Evolutionary conservation across 1,140 invertebrate species (phyloP).

Genomic region (Cyclargus thomasi): DNA sequence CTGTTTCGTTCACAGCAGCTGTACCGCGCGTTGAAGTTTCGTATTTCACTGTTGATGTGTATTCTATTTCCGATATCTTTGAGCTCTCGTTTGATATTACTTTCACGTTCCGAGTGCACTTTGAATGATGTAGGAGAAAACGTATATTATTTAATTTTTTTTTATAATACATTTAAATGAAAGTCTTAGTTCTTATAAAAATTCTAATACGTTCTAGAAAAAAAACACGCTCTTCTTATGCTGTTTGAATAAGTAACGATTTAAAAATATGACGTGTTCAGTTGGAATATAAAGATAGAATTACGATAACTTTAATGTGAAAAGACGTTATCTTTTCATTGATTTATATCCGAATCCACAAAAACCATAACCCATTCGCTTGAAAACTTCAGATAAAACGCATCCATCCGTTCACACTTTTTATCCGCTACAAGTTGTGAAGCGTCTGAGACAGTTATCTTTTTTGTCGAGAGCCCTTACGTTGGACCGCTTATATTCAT

Average conservation of each 20-base stretch:
- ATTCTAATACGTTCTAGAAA: too few species aligned
- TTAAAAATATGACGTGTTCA: not conserved
- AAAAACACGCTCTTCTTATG: too few species aligned
- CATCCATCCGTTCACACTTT: conserved; percentile 5
- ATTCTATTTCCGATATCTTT: conserved; percentile 42
- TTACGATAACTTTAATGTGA: not conserved
- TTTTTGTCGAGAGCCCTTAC: conserved; percentile 9
- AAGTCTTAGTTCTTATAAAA: too few species aligned
- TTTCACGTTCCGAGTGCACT: conserved; percentile 11
- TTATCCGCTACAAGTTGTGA: conserved; percentile 10
- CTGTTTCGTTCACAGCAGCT: conserved; percentile 64
- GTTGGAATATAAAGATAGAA: not conserved
- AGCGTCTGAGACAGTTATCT: conserved; percentile 14
- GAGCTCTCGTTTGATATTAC: conserved; percentile 13
- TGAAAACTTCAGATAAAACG: conserved; percentile 8
- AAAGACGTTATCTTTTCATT: not conserved
- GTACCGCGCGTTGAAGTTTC: conserved; percentile 57
- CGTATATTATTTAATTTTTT: too few species aligned
- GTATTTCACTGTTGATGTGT: conserved; percentile 60
- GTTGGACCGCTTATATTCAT: conserved; percentile 1
- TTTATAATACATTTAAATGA: too few species aligned
- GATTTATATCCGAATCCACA: conserved; percentile 5
- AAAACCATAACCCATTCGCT: conserved; percentile 10
- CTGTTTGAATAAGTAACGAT: too few species aligned
- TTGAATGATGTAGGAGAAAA: not conserved